Evolutionary conservation across 2,797 vertebrate genomes (phyloP), one percentile per base, ranked within the genome.

Genomic region (Hirundo rustica): DNA sequence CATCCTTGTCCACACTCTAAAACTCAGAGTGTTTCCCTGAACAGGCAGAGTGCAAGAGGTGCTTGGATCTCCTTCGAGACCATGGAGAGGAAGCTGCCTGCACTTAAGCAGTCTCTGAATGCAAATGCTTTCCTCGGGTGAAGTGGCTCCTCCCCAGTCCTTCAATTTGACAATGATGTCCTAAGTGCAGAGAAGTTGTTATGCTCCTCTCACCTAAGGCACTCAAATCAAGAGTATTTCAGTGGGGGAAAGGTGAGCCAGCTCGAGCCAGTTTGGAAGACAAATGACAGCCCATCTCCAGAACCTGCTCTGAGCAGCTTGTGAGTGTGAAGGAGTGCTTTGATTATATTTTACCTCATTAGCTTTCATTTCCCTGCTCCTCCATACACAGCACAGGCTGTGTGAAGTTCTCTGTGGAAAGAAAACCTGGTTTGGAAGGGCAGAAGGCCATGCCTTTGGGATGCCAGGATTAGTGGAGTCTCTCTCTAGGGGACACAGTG

Each of bases 101-200:
- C 71, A 54, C 67, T 85, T 86, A 2, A 67, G 55, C 47, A 67
- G 64, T n/a, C 0, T 0, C 67, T 64, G 77, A 94, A 94, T 42
- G 78, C 50, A 92, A 91, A 92, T 70, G n/a, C 83, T 85, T 76
- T 40, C 66, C 64, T 87, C 5, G 17, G 60, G 17, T 85, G 73
- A 95, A 95, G 78, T 85, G 71, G 55, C 65, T 92, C 88, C 90
- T 95, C 80, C 80, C 88, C 51, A 73, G 0, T 45, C 66, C 70
- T 93, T 88, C 82, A 89, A 68, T 85, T 50, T 91, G 85, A 89
- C 85, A 91, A 73, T 32, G 82, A 83, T 66, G 82, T 78, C 92
- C 92, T 88, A 73, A 90, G 67, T 76, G 83, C 50, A 7, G 55
- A 21, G 58, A 85, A 88, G 50, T n/a, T 87, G 53, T 82, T 87